Conservation (phyloP, 2,888 invertebrate species). For the Pseudanteris insignis region DNA sequence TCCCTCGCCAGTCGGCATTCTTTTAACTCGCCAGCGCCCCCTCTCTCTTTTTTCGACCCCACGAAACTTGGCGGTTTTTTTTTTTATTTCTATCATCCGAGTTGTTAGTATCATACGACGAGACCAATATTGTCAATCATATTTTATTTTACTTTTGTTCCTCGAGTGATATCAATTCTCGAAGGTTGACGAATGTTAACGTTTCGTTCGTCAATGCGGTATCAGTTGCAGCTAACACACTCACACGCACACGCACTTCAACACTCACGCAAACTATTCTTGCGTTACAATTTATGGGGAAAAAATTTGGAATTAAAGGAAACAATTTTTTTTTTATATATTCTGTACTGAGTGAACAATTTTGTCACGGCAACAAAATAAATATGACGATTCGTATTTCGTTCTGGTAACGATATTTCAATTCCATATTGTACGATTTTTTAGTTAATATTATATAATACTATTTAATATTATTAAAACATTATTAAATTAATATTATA, state of each 20-base stretch:
- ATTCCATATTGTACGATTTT: too few species aligned
- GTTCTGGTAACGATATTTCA: too few species aligned
- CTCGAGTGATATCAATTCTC: slow-evolving; percentile 41
- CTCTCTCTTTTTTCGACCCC: slow-evolving; percentile 25
- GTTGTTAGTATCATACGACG: slow-evolving; percentile 34
- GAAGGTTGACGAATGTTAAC: slow-evolving; percentile 42
- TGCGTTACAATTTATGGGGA: too few species aligned
- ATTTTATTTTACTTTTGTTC: slow-evolving; percentile 42
- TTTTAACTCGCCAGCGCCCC: background rate
- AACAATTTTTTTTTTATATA: slow-evolving; percentile 17
- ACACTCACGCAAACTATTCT: too few species aligned
- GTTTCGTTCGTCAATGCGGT: slow-evolving; percentile 38
- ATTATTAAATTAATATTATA: too few species aligned
- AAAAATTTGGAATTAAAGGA: too few species aligned
- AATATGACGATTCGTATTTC: too few species aligned
- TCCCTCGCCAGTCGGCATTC: slow-evolving; percentile 28
- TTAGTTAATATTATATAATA: too few species aligned
- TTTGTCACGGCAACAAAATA: too few species aligned
- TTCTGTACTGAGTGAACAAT: background rate
- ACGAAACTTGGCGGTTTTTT: slow-evolving; percentile 37
- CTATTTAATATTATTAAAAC: too few species aligned
- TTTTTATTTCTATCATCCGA: slow-evolving; percentile 18
- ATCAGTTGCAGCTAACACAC: slow-evolving; percentile 35
- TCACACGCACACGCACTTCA: too few species aligned
- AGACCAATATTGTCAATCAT: slow-evolving; percentile 45